Conservation (phyloP, 2,113 vertebrate species). For the Dromaius novaehollandiae region DNA sequence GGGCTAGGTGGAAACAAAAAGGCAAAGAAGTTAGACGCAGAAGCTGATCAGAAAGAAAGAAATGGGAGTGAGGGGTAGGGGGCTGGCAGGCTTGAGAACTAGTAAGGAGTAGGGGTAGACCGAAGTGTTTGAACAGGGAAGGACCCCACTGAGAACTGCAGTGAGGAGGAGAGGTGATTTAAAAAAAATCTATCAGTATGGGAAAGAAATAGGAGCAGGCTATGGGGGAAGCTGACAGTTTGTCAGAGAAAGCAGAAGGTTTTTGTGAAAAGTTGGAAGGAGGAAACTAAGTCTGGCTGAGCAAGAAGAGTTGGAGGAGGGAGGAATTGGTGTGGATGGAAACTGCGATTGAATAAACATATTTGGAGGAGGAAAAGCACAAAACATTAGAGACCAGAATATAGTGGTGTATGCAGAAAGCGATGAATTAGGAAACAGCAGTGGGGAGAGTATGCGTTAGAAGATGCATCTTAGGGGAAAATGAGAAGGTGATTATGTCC, state of each 20-base stretch:
- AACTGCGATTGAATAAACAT: neutral
- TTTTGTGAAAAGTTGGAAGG: neutral
- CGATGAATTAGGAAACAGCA: neutral
- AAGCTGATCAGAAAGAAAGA: neutral
- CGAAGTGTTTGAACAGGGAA: neutral
- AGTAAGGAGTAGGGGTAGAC: neutral
- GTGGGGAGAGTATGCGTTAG: neutral
- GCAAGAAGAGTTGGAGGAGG: neutral
- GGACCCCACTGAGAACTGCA: neutral
- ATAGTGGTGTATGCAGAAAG: neutral
- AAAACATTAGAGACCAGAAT: neutral
- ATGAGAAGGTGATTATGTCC: neutral
- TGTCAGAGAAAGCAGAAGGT: neutral
- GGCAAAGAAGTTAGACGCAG: neutral
- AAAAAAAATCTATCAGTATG: neutral
- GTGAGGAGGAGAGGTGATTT: neutral
- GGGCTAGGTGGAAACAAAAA: neutral
- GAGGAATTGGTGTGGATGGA: neutral
- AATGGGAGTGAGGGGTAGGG: neutral
- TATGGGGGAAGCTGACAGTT: neutral
- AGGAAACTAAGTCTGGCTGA: neutral
- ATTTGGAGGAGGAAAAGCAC: neutral
- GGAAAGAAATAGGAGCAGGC: neutral
- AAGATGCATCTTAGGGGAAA: neutral
- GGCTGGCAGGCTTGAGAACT: neutral